Evolutionary conservation across 2,797 vertebrate genomes (phyloP).

Genomic region (Dallia pectoralis): DNA sequence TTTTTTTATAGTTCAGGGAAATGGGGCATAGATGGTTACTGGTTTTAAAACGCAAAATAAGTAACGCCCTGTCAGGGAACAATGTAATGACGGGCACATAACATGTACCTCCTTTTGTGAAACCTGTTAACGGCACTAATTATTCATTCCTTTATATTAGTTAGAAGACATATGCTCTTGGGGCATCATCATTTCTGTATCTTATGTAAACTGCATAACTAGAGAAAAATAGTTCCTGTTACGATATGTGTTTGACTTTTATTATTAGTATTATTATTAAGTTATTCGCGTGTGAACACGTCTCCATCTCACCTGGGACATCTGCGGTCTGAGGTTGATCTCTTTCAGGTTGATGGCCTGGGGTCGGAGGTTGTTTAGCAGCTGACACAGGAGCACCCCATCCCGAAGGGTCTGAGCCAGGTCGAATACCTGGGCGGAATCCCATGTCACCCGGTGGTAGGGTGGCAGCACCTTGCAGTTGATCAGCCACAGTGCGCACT

Average conservation of each 20-base stretch:
- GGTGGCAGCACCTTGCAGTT: conserved; percentile 91
- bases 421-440: conserved; percentile 93
- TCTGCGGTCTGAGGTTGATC: conserved; percentile 94
- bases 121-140: background rate
- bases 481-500: conserved; percentile 94
- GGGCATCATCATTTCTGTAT: background rate
- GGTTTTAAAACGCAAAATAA: background rate
- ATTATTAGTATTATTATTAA: background rate
- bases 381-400: conserved; percentile 93
- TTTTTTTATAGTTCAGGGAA: background rate
- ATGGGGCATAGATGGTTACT: background rate
- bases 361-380: conserved; percentile 90
- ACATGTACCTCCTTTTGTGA: background rate
- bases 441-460: conserved; percentile 94
- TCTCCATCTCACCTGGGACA: conserved; percentile 87
- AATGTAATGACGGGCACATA: background rate
- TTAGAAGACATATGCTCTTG: background rate
- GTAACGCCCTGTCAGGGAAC: background rate
- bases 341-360: conserved; percentile 93
- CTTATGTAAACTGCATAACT: background rate
- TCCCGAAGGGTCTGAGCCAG: conserved; percentile 94
- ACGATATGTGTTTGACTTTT: too few relatives aligned
- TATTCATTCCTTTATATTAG: background rate
- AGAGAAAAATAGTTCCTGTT: background rate
- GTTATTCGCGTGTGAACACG: background rate